These are phyloP conservation scores for Carduelis carduelis DNA, from an alignment of 2,797 vertebrate genomes.

Conservation along the genomic window DNA sequence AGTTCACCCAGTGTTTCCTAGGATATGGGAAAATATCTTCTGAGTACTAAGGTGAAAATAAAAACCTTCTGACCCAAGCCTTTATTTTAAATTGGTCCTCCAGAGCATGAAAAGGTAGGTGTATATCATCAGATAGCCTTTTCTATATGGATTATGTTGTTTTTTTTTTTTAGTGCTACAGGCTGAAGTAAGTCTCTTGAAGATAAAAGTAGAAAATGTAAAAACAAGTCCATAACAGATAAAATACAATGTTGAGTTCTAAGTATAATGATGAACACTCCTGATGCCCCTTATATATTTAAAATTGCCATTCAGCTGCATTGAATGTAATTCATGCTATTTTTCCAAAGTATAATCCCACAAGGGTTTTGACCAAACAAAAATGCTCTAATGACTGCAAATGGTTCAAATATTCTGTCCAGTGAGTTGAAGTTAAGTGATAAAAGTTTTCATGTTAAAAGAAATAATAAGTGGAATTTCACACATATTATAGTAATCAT, in stretches of 20 bases:
- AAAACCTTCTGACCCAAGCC: background rate
- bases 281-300: slow-evolving; percentile 76
- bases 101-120: background rate
- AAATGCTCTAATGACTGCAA: slow-evolving; percentile 81
- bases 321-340: slow-evolving; percentile 75
- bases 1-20: background rate
- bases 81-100: background rate
- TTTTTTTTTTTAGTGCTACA: background rate
- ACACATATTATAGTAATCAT: slow-evolving; percentile 84
- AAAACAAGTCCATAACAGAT: slow-evolving; percentile 63
- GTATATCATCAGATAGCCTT: background rate
- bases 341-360: slow-evolving; percentile 73
- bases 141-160: background rate
- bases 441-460: slow-evolving; percentile 81
- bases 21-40: background rate
- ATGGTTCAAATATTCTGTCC: slow-evolving; percentile 83
- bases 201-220: slow-evolving; percentile 58
- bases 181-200: slow-evolving; percentile 43
- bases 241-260: slow-evolving; percentile 71
- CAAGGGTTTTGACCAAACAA: slow-evolving; percentile 80
- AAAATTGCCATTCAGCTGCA: slow-evolving; percentile 78
- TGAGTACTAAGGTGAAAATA: background rate
- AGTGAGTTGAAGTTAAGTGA: slow-evolving; percentile 81
- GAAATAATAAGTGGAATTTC: slow-evolving; percentile 84
- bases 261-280: slow-evolving; percentile 69